A percentile compares a stretch with the other conserved stretches of the same genome.
phyloP scores from a whole-genome alignment of 2,888 invertebrate genomes.

The Digitonthophagus gazella region DNA sequence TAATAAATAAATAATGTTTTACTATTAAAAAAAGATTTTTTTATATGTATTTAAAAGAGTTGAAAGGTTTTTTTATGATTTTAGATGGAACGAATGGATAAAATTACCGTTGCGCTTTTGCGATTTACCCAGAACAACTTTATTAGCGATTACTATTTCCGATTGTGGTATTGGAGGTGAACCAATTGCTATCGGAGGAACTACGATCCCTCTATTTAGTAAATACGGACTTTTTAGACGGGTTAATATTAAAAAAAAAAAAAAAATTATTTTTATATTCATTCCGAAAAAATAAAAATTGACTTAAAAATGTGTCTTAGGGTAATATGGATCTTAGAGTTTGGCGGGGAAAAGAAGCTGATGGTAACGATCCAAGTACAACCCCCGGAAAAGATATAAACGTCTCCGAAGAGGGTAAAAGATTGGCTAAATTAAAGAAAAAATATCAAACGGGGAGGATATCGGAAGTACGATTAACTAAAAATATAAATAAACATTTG shows the following conservation, averaged over 20 bases:
- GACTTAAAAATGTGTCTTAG: conserved; percentile 49
- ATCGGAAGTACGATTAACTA: conserved; percentile 63
- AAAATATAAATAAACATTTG: neutral
- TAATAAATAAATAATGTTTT: conserved; percentile 9
- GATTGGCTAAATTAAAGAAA: conserved; percentile 86
- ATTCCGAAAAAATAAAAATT: too few relatives aligned
- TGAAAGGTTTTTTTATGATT: conserved; percentile 35
- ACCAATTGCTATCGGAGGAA: conserved; percentile 85
- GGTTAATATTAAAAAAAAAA: conserved; percentile 51
- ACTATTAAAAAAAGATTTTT: neutral
- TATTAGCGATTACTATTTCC: conserved; percentile 83
- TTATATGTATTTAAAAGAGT: neutral
- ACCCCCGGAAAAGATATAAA: conserved; percentile 78
- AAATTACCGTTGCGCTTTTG: conserved; percentile 86
- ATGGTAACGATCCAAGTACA: conserved; percentile 67
- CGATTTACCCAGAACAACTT: conserved; percentile 85
- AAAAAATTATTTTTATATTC: neutral
- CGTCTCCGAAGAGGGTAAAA: conserved; percentile 61
- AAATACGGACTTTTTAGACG: conserved; percentile 90
- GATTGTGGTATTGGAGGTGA: conserved; percentile 88
- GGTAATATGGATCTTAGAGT: conserved; percentile 88
- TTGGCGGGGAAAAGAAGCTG: conserved; percentile 81
- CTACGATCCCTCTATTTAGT: conserved; percentile 89
- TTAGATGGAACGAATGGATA: conserved; percentile 97
- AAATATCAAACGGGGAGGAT: conserved; percentile 94